Conservation (phyloP, 1,140 invertebrate species). For the Drosophila gunungcola region DNA sequence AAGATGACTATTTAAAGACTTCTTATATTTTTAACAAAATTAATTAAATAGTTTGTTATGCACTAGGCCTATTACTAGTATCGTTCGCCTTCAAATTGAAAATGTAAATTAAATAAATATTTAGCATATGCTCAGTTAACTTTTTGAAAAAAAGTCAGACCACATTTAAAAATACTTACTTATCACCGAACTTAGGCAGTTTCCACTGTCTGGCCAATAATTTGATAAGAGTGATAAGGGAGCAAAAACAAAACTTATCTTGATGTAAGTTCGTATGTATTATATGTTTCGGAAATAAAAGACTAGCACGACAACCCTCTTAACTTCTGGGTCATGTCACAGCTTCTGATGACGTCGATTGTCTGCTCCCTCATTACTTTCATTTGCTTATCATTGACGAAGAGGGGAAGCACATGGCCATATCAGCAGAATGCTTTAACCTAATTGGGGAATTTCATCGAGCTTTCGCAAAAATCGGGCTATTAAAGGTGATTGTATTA, state of each 20-base stretch:
- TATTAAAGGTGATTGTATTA: not conserved
- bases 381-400: constrained; percentile 7
- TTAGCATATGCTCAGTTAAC: too few relatives aligned
- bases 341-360: constrained; percentile 32
- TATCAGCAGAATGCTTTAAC: constrained; percentile 31
- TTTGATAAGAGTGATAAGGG: constrained; percentile 44
- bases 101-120: too few relatives aligned
- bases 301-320: constrained; percentile 10
- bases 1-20: too few relatives aligned
- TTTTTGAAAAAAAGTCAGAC: too few relatives aligned
- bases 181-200: constrained; percentile 33
- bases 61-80: too few relatives aligned
- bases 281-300: constrained; percentile 3
- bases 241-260: constrained; percentile 26
- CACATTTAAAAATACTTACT: not conserved
- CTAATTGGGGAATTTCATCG: constrained; percentile 33
- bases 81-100: too few relatives aligned
- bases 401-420: constrained; percentile 10
- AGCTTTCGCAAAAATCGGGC: not conserved
- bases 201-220: constrained; percentile 28
- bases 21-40: too few relatives aligned
- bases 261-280: not conserved
- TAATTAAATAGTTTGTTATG: too few relatives aligned
- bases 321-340: constrained; percentile 31
- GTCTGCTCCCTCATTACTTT: constrained; percentile 34